Evolutionary conservation across 2,113 vertebrate genomes (phyloP).

Genomic region (Coracopsis vasa): DNA sequence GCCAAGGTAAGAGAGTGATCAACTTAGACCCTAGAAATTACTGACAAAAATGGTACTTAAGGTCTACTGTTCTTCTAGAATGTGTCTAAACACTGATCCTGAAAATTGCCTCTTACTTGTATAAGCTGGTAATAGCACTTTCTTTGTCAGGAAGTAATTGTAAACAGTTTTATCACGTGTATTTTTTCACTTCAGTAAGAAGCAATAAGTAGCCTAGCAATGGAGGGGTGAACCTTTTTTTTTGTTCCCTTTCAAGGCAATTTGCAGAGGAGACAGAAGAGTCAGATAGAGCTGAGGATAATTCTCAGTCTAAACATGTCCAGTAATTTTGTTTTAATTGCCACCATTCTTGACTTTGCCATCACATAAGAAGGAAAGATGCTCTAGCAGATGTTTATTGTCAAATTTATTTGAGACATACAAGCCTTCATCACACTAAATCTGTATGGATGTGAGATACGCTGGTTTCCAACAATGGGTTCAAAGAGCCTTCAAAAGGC

Average conservation of each 20-base stretch:
- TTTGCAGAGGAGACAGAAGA: constrained; percentile 20
- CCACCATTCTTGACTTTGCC: constrained; percentile 6
- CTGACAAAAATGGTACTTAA: background rate
- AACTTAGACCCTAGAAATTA: background rate
- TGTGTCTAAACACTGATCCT: background rate
- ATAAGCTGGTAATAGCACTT: background rate
- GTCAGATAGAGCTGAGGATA: constrained; percentile 10
- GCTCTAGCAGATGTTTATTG: background rate
- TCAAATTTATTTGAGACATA: background rate
- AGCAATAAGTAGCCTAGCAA: background rate
- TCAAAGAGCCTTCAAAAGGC: background rate
- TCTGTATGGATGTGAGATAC: background rate
- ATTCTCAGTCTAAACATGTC: constrained; percentile 24
- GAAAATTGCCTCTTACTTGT: background rate
- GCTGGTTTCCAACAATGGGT: background rate
- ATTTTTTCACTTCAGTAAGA: background rate
- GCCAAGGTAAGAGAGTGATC: background rate
- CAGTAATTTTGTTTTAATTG: constrained; percentile 45
- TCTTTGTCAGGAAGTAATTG: background rate
- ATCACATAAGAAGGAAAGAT: constrained; percentile 9
- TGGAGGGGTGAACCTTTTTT: background rate
- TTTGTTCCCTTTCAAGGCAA: background rate
- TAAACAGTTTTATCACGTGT: background rate
- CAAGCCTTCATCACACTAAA: background rate
- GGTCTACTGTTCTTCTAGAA: background rate